Percentiles rank a stretch among this genome's conserved stretches.
Evolutionary conservation across 2,888 invertebrate genomes (phyloP).

Genomic region (Drosophila conformis): DNA sequence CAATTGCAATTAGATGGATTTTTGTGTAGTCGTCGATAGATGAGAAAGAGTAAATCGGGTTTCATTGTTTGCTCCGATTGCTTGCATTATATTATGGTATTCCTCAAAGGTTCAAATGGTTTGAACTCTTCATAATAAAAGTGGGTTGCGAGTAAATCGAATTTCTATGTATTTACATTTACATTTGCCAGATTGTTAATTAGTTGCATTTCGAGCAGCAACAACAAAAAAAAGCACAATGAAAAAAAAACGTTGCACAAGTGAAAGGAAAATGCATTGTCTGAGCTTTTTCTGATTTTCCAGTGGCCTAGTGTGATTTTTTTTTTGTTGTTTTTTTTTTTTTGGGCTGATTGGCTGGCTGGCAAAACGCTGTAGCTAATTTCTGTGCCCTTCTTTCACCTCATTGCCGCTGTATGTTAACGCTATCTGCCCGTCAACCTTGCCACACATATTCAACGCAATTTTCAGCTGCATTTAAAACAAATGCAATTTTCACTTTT

Average conservation of each 20-base stretch:
- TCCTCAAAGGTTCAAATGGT: background rate
- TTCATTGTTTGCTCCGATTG: background rate
- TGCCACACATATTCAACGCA: slow-evolving; percentile 58
- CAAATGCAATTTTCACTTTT: slow-evolving; percentile 79
- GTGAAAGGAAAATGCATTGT: slow-evolving; percentile 18
- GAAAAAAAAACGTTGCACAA: background rate
- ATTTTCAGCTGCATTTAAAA: slow-evolving; percentile 71
- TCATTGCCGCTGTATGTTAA: slow-evolving; percentile 13
- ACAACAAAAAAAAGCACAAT: background rate
- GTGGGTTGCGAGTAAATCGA: slow-evolving; percentile 1
- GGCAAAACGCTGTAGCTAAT: slow-evolving; percentile 12
- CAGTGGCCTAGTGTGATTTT: slow-evolving; percentile 23
- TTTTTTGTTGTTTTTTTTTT: background rate
- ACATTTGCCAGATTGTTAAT: background rate
- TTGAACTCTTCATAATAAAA: background rate
- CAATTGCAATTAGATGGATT: background rate
- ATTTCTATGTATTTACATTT: background rate
- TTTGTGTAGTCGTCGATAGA: background rate
- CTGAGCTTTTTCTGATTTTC: slow-evolving; percentile 16
- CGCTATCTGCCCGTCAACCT: slow-evolving; percentile 29
- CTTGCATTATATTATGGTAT: background rate
- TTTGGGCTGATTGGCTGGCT: slow-evolving; percentile 30
- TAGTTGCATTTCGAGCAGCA: background rate
- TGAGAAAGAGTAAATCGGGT: background rate
- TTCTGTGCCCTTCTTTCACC: slow-evolving; percentile 21